A percentile compares a stretch with the other conserved stretches of the same genome.
Evolutionary conservation across 2,888 invertebrate genomes (phyloP).

Genomic region (Danaus chrysippus): DNA sequence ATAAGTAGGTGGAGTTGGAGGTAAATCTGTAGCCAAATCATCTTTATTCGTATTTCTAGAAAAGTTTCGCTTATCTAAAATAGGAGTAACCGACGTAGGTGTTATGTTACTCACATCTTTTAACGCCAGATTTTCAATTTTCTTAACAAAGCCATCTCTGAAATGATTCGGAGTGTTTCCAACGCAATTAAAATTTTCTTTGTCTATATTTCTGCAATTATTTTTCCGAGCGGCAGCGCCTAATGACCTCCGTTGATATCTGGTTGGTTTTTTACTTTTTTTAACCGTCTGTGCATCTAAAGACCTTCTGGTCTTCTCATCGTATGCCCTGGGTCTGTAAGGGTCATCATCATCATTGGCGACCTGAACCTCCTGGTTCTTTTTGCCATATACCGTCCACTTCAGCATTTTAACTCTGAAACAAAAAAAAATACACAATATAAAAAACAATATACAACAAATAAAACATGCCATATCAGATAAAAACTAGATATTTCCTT

Average conservation of each 20-base stretch:
- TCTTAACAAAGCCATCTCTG: slow-evolving; percentile 78
- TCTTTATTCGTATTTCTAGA: slow-evolving; percentile 54
- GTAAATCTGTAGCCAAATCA: slow-evolving; percentile 59
- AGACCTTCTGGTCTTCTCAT: slow-evolving; percentile 53
- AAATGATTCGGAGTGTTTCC: slow-evolving; percentile 80
- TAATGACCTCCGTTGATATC: slow-evolving; percentile 68
- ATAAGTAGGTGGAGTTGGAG: slow-evolving; percentile 66
- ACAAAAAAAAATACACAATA: no score
- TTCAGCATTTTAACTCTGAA: slow-evolving; percentile 79
- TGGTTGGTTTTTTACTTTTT: slow-evolving; percentile 69
- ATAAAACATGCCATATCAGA: no score
- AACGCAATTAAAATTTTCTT: slow-evolving; percentile 73
- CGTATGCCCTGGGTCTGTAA: slow-evolving; percentile 45
- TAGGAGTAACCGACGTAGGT: slow-evolving; percentile 68
- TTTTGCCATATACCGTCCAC: slow-evolving; percentile 79
- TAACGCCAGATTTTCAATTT: slow-evolving; percentile 69
- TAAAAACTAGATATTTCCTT: no score
- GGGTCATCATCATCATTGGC: slow-evolving; percentile 43
- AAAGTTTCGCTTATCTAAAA: slow-evolving; percentile 54
- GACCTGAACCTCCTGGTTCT: slow-evolving; percentile 57
- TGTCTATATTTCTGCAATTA: slow-evolving; percentile 56
- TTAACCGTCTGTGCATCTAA: slow-evolving; percentile 64
- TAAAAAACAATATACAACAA: no score
- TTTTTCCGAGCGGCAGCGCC: slow-evolving; percentile 62
- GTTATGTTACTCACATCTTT: slow-evolving; percentile 82